phyloP scores from a whole-genome alignment of 1,140 invertebrate genomes.

The Ericerus pela region DNA sequence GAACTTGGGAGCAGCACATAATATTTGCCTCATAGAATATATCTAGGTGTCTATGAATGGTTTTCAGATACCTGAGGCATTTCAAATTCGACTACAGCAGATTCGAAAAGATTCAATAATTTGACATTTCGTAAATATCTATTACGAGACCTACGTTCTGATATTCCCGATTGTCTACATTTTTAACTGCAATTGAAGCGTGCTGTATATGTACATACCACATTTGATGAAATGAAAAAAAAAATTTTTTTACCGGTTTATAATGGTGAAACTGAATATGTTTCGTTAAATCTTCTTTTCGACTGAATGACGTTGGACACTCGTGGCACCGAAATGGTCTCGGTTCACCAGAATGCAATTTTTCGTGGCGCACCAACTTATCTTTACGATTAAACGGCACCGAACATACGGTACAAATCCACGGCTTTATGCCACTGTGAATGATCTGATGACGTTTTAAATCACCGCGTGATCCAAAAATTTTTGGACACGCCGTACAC shows the following conservation, averaged over 20 bases:
- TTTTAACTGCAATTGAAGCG: too few species aligned
- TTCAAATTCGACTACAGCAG: too few species aligned
- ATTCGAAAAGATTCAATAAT: too few species aligned
- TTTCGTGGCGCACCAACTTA: slow-evolving; percentile 15
- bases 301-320: slow-evolving; percentile 15
- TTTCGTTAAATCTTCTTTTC: slow-evolving; percentile 16
- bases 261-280: slow-evolving; percentile 15
- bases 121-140: too few species aligned
- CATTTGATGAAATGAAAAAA: too few species aligned
- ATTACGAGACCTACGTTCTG: too few species aligned
- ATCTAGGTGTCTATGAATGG: too few species aligned
- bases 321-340: slow-evolving; percentile 14
- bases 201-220: too few species aligned
- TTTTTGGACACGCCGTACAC: not conserved
- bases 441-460: slow-evolving; percentile 14
- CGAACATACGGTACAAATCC: slow-evolving; percentile 15
- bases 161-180: too few species aligned
- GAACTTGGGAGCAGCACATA: too few species aligned
- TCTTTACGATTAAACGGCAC: slow-evolving; percentile 15
- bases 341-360: slow-evolving; percentile 13
- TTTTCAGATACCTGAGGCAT: too few species aligned
- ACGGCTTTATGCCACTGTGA: slow-evolving; percentile 15
- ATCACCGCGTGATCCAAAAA: slow-evolving; percentile 9
- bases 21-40: too few species aligned
- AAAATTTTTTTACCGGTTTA: slow-evolving; percentile 3